A percentile compares a stretch with the other conserved stretches of the same genome.
phyloP scores from a whole-genome alignment of 92 coral and sea anemone species.

The Porites divaricata region DNA sequence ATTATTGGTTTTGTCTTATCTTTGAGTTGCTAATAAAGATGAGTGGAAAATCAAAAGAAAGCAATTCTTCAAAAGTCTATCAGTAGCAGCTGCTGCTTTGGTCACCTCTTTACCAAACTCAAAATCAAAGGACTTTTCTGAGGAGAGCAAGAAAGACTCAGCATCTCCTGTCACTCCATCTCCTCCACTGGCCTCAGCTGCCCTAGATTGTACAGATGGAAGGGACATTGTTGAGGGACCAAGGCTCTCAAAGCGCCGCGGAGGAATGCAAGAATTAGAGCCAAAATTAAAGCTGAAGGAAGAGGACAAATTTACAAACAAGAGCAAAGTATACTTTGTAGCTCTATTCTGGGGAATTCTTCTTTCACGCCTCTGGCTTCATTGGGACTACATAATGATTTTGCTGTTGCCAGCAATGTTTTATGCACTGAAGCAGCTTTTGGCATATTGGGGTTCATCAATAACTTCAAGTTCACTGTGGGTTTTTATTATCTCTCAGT shows the following conservation, averaged over 20 bases:
- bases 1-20: background rate
- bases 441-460: conserved; percentile 72
- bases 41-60: conserved; percentile 59
- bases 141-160: conserved; percentile 60
- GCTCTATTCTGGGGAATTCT: conserved; percentile 96
- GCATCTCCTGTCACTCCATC: conserved; percentile 11
- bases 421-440: conserved; percentile 72
- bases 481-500: conserved; percentile 42
- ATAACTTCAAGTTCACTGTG: conserved; percentile 17
- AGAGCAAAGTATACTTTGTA: conserved; percentile 84
- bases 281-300: conserved; percentile 52
- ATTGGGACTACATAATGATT: conserved; percentile 79
- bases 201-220: conserved; percentile 28
- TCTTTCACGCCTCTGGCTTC: conserved; percentile 78
- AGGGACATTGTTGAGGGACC: conserved; percentile 58
- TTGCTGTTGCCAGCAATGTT: conserved; percentile 83
- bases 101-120: conserved; percentile 52
- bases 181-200: conserved; percentile 17
- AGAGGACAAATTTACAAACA: conserved; percentile 48
- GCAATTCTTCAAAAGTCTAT: conserved; percentile 72
- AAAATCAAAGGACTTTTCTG: conserved; percentile 77
- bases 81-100: conserved; percentile 87
- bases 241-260: conserved; percentile 47
- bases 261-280: conserved; percentile 41
- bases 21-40: conserved; percentile 51